phyloP scores from a whole-genome alignment of 2,797 vertebrate species.

The Lophotriccus pileatus region DNA sequence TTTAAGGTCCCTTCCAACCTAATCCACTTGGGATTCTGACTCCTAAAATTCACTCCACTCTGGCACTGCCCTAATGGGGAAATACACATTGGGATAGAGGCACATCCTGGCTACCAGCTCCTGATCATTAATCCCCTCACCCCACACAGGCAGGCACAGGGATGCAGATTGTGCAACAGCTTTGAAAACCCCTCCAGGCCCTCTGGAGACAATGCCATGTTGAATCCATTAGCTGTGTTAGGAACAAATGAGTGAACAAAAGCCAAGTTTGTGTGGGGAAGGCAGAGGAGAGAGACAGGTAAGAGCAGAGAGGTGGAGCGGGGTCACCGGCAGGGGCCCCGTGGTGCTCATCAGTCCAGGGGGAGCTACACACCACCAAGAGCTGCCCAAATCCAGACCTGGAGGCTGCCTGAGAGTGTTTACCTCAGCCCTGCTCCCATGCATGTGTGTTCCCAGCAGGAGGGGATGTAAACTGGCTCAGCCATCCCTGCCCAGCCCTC shows the following conservation, averaged over 20 bases:
- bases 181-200: not conserved
- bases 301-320: not conserved
- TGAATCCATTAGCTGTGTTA: not conserved
- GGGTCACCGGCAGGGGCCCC: rapidly evolving
- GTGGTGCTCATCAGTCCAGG: rapidly evolving
- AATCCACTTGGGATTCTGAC: not conserved
- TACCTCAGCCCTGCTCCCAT: not conserved
- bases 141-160: not conserved
- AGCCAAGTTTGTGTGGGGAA: not conserved
- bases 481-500: not conserved
- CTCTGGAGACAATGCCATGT: not conserved
- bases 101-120: not conserved
- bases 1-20: not conserved
- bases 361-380: rapidly evolving
- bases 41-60: not conserved
- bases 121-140: not conserved
- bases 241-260: not conserved
- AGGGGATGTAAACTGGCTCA: not conserved
- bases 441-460: not conserved
- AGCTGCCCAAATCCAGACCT: not conserved
- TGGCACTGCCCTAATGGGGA: not conserved
- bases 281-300: not conserved
- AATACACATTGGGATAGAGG: not conserved
- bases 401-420: not conserved
- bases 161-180: not conserved